Conservation (phyloP, 2,888 invertebrate species). For the Xestia xanthographa region DNA sequence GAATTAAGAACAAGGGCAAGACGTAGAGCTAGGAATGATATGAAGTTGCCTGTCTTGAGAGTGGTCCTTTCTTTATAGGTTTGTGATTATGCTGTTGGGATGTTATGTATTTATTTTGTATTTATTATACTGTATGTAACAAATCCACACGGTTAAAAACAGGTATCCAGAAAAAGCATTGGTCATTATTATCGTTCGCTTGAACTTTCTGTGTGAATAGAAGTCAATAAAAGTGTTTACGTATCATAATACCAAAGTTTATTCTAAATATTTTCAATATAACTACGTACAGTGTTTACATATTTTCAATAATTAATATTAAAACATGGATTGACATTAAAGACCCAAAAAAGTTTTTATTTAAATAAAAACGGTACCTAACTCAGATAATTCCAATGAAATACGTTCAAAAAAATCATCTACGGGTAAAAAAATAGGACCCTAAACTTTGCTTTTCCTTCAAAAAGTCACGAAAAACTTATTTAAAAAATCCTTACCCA, state of each 20-base stretch:
- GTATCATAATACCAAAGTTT: too few species aligned
- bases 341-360: not conserved
- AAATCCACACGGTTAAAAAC: not conserved
- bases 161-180: not conserved
- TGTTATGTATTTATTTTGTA: not conserved
- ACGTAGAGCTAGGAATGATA: conserved; percentile 53
- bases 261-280: too few species aligned
- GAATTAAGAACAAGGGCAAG: conserved; percentile 68
- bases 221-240: too few species aligned
- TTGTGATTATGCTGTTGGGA: not conserved
- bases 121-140: not conserved
- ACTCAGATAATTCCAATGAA: not conserved
- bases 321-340: not conserved
- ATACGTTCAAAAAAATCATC: not conserved
- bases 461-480: conserved; percentile 21
- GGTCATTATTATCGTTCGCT: not conserved
- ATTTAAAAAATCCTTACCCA: conserved; percentile 16
- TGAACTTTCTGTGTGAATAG: not conserved
- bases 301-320: not conserved
- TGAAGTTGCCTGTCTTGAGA: not conserved
- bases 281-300: too few species aligned
- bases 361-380: not conserved
- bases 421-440: not conserved
- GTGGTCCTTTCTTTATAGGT: conserved; percentile 5
- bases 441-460: conserved; percentile 3